Evolutionary conservation across 2,797 vertebrate genomes (phyloP).

Genomic region (Cirrhinus mrigala): DNA sequence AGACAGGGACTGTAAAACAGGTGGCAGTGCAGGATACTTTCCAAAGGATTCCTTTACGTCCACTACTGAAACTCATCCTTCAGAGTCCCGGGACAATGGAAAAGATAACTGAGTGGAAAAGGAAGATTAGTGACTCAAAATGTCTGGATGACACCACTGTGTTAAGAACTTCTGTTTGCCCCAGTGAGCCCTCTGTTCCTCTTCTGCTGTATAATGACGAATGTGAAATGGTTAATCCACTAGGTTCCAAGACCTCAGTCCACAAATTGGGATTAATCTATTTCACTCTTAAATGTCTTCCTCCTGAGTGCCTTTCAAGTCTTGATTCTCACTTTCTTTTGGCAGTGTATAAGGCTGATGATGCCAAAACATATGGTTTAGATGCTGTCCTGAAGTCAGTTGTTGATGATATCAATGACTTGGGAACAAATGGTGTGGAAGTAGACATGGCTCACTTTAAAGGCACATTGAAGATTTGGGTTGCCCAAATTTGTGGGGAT

Average conservation of each 20-base stretch:
- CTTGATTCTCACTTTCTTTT: constrained; percentile 42
- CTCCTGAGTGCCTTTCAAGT: constrained; percentile 15
- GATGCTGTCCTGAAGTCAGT: constrained; percentile 34
- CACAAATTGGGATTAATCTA: constrained; percentile 25
- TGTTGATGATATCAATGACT: constrained; percentile 27
- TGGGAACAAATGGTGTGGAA: constrained; percentile 22
- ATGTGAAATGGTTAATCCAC: constrained; percentile 31
- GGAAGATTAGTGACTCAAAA: not conserved
- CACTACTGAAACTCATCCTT: no score
- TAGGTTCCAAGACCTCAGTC: constrained; percentile 17
- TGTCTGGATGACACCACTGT: not conserved
- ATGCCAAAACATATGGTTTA: constrained; percentile 44
- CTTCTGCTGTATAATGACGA: constrained; percentile 47
- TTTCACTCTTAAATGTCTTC: constrained; percentile 24
- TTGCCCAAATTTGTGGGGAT: constrained; percentile 32
- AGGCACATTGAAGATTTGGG: not conserved
- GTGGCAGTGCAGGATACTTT: not conserved
- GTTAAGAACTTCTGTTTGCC: constrained; percentile 18
- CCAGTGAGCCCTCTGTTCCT: constrained; percentile 34
- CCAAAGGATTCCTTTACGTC: no score
- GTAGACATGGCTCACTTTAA: constrained; percentile 22
- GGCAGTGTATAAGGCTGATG: constrained; percentile 29
- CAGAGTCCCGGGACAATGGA: no score
- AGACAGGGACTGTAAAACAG: constrained; percentile 13
- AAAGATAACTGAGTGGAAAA: no score